phyloP scores from a whole-genome alignment of 23 tunicate genomes.

The Oikopleura vanhoeffeni region DNA sequence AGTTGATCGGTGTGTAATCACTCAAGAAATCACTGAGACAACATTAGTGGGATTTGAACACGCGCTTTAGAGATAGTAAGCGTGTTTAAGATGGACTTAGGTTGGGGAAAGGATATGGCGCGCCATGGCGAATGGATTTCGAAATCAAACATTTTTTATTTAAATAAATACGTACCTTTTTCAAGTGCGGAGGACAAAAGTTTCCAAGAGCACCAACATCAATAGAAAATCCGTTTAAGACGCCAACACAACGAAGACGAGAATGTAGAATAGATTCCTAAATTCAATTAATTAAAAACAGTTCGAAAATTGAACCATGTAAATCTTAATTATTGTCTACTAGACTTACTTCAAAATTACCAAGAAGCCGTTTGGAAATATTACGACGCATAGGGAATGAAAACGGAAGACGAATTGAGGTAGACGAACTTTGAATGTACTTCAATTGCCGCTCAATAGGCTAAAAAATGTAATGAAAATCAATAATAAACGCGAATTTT shows the following conservation, averaged over 20 bases:
- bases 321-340: background rate
- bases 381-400: background rate
- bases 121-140: no score
- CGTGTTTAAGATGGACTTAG: no score
- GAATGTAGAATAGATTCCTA: background rate
- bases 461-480: background rate
- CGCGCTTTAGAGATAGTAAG: no score
- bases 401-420: background rate
- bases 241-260: conserved; percentile 1
- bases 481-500: no score
- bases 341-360: background rate
- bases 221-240: background rate
- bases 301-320: background rate
- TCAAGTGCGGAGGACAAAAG: conserved; percentile 6
- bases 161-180: no score
- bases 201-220: conserved; percentile 9
- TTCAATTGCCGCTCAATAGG: conserved; percentile 8
- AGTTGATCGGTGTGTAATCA: no score
- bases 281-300: background rate
- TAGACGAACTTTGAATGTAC: background rate
- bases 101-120: no score
- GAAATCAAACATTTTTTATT: no score
- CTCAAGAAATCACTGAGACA: no score
- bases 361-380: background rate
- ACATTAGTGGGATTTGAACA: no score